Evolutionary conservation across 2,113 vertebrate species (phyloP).

Genomic region (Dasyurus viverrinus): DNA sequence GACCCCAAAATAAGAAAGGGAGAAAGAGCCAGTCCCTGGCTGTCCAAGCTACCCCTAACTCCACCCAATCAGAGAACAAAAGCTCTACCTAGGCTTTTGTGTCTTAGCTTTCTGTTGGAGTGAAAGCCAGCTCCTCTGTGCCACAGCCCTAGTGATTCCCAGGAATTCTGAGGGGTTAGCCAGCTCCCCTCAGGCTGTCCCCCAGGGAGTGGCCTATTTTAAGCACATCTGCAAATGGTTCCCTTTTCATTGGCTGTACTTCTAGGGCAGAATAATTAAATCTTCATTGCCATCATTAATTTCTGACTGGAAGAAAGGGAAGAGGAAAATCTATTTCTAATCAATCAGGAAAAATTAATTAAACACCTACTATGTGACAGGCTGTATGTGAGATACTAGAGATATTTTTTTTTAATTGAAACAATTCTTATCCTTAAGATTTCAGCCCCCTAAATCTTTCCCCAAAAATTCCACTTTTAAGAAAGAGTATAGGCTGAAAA

Average conservation of each 20-base stretch:
- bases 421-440: not conserved
- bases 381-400: not conserved
- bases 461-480: slow-evolving; percentile 65
- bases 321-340: not conserved
- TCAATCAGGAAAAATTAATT: not conserved
- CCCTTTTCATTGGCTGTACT: slow-evolving; percentile 56
- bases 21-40: not conserved
- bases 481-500: not conserved
- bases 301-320: slow-evolving; percentile 67
- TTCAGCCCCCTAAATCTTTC: slow-evolving; percentile 63
- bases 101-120: slow-evolving; percentile 40
- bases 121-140: slow-evolving; percentile 52
- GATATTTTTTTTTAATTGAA: not conserved
- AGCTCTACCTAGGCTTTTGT: slow-evolving; percentile 49
- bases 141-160: slow-evolving; percentile 33
- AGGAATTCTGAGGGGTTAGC: slow-evolving; percentile 27
- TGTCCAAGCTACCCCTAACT: too few relatives aligned
- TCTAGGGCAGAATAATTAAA: slow-evolving; percentile 74
- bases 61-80: slow-evolving; percentile 58
- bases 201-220: slow-evolving; percentile 71
- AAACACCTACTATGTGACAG: not conserved
- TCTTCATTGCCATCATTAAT: slow-evolving; percentile 73
- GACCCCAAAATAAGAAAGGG: too few relatives aligned
- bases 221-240: slow-evolving; percentile 69
- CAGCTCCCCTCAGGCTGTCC: slow-evolving; percentile 30